Percentiles rank a stretch among this genome's conserved stretches.
Conservation (phyloP, 2,797 vertebrate genomes). For the Rhabdomys pumilio region DNA sequence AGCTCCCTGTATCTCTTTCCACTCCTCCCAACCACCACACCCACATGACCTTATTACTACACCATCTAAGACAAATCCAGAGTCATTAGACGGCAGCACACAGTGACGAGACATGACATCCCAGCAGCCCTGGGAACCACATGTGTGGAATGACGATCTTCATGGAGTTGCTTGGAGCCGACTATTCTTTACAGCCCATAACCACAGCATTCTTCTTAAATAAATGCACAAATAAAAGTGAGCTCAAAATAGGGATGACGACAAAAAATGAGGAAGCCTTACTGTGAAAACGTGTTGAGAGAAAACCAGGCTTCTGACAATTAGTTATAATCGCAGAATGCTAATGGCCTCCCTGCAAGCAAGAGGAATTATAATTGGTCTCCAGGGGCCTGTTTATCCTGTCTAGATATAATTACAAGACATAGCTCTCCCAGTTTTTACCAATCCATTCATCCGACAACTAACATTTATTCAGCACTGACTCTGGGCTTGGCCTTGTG, state of each 20-base stretch:
- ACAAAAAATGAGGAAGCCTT: conserved; percentile 77
- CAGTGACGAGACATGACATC: background rate
- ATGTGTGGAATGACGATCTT: background rate
- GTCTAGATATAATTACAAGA: conserved; percentile 77
- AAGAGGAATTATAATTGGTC: conserved; percentile 75
- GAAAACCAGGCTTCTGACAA: conserved; percentile 79
- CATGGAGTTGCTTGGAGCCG: conserved; percentile 31
- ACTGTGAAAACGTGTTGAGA: conserved; percentile 77
- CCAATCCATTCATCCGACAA: conserved; percentile 61
- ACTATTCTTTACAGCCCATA: background rate
- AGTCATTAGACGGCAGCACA: conserved; percentile 52
- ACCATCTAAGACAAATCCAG: background rate
- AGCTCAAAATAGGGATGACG: conserved; percentile 69
- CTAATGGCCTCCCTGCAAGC: conserved; percentile 78
- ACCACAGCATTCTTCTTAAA: conserved; percentile 53
- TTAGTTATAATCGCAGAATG: conserved; percentile 78
- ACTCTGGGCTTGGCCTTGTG: conserved; percentile 66
- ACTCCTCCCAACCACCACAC: conserved; percentile 3
- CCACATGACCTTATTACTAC: conserved; percentile 67
- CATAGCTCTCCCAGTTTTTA: conserved; percentile 10
- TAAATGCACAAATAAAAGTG: conserved; percentile 76
- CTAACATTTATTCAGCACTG: conserved; percentile 55
- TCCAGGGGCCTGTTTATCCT: conserved; percentile 72
- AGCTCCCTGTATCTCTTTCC: conserved; percentile 3
- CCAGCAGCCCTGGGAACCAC: conserved; percentile 44